phyloP scores from a whole-genome alignment of 64 coral and sea anemone species.

The Trachythela sp. region DNA sequence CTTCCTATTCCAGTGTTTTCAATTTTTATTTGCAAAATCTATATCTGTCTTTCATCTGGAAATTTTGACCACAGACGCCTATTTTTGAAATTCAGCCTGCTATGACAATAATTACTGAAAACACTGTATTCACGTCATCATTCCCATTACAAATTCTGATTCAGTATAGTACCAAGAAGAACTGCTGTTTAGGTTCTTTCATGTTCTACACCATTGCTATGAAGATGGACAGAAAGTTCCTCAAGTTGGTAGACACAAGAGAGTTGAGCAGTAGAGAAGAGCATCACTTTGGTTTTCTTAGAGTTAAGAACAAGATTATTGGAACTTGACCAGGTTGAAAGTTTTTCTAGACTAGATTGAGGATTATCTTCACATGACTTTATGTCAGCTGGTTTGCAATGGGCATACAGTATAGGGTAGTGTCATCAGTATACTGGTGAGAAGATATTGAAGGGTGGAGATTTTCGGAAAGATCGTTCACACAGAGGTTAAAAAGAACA shows the following conservation, averaged over 20 bases:
- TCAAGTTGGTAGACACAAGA: background rate
- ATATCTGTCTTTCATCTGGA: no score
- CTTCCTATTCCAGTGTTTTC: no score
- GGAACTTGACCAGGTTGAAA: background rate
- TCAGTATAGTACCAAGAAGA: background rate
- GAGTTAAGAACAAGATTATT: background rate
- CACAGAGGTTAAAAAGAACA: background rate
- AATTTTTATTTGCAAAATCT: no score
- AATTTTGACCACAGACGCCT: no score
- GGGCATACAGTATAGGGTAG: background rate
- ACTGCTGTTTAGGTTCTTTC: background rate
- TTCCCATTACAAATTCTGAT: background rate
- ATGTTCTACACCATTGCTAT: background rate
- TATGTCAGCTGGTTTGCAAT: no score
- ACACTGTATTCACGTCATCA: background rate
- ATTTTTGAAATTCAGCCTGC: no score
- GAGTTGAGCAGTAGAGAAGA: background rate
- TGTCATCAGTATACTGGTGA: background rate
- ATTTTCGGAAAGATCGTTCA: background rate
- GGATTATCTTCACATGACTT: background rate
- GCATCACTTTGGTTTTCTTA: background rate
- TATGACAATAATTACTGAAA: no score
- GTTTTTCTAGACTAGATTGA: background rate
- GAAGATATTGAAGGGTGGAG: background rate
- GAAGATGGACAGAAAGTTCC: background rate